phyloP scores from a whole-genome alignment of 30 jellyfish, hydroid and myxozoan species.

The Rhopilema esculentum region DNA sequence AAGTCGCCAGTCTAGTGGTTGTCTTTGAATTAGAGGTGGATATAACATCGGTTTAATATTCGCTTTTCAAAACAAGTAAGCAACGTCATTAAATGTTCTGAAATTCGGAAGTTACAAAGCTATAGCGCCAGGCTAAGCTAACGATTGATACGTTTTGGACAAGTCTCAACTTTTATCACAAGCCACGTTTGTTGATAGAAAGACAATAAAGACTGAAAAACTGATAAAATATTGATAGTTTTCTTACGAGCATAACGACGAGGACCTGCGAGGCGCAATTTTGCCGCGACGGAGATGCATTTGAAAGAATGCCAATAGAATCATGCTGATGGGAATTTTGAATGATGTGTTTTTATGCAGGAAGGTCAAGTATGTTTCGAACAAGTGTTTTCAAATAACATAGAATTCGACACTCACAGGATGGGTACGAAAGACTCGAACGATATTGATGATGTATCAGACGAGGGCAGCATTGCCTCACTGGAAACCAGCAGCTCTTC shows the following conservation, averaged over 20 bases:
- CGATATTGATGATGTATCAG: slow-evolving; percentile 48
- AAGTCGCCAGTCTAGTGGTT: neutral
- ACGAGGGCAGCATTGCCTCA: slow-evolving; percentile 60
- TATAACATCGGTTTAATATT: neutral
- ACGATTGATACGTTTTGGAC: no score
- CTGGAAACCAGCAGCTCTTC: slow-evolving; percentile 55
- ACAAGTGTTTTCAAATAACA: neutral
- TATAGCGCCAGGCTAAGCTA: no score
- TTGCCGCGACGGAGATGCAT: neutral
- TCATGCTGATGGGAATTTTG: neutral
- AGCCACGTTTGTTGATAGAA: no score
- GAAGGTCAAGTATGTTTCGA: neutral
- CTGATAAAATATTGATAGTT: no score
- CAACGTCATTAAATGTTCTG: neutral
- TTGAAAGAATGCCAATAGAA: slow-evolving; percentile 5
- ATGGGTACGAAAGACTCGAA: slow-evolving; percentile 22
- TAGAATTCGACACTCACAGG: neutral
- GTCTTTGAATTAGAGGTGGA: neutral
- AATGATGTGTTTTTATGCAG: neutral
- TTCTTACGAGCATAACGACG: no score
- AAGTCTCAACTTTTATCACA: no score
- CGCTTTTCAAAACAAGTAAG: neutral
- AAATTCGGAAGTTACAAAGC: no score
- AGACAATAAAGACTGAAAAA: no score
- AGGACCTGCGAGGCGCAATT: neutral